phyloP scores from a whole-genome alignment of 2,888 invertebrate genomes.

The Platynereis dumerilii region DNA sequence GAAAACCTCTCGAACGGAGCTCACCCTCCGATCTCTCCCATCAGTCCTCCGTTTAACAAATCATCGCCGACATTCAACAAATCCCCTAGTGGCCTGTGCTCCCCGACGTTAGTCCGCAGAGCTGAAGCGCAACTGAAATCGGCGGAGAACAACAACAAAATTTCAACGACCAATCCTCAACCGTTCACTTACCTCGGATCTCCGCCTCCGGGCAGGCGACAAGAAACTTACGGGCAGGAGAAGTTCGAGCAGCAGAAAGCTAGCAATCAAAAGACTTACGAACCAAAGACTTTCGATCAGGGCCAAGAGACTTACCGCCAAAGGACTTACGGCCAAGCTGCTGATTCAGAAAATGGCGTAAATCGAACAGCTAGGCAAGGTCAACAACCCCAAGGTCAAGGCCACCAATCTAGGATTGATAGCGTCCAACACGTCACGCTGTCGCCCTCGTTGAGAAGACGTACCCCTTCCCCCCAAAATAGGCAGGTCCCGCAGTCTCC shows the following conservation, averaged over 20 bases:
- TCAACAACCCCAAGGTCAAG: conserved; percentile 1
- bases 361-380: too few relatives aligned
- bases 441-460: conserved; percentile 1
- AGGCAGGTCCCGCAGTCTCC: not conserved
- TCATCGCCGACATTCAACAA: conserved; percentile 4
- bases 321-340: too few relatives aligned
- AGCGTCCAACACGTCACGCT: not conserved
- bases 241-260: not conserved
- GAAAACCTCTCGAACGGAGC: conserved; percentile 53
- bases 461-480: not conserved
- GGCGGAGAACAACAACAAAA: not conserved
- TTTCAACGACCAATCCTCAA: not conserved
- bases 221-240: not conserved
- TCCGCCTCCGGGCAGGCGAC: not conserved
- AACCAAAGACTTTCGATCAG: not conserved
- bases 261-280: not conserved
- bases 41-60: not conserved
- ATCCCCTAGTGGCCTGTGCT: conserved; percentile 5
- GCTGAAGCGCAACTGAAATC: not conserved
- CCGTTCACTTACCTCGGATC: not conserved
- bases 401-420: not conserved
- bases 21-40: not conserved
- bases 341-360: too few relatives aligned
- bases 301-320: too few relatives aligned
- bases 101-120: conserved; percentile 12